Base-by-base conservation (phyloP, 1,140 invertebrate species). In the Orchestia grillus region DNA sequence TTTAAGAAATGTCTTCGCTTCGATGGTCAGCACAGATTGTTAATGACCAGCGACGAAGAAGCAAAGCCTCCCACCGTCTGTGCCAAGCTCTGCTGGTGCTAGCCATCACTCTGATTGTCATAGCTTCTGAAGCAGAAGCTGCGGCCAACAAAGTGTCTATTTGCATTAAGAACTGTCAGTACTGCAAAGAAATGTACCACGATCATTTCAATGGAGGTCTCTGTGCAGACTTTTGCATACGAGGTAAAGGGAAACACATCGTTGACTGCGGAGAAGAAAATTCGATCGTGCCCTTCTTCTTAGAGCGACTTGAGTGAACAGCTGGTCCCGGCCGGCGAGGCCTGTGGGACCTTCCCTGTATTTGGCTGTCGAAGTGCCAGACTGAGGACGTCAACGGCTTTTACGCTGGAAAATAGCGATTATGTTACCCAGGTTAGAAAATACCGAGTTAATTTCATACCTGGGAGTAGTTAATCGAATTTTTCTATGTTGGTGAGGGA, bases 121-220 rank as follows among this genome's bases (percentile, higher is more conserved):
- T 96, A 95, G 95, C 96, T 36, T 96, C 97, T 87, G 97, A 96
- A 96, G 96, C 96, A 96, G 96, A 94, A 96, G 96, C 96, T 96
- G 97, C 95, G 4, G 87, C 96, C 87, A 96, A 96, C 53, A 96
- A 95, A 62, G 92, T 96, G 44, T 90, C 96, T 77, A 96, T 97
- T 44, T 99, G 98, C 97, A 98, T 99, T 87, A 98, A 98, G 96
- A 99, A 99, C 97, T 99, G 98, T 97, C 98, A 98, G 0, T 98
- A 99, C 97, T 99, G 98, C 97, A 98, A 98, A 97, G 98, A 98
- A 97, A 99, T 99, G 98, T 98, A 98, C 96, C 98, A 98, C 0
- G 98, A 98, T 0, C 99, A 98, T 97, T 99, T 99, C 97, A 98
- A 99, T 97, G 98, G 98, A 0, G 98, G 98, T 95, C 98, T 98